phyloP scores from a whole-genome alignment of 2,113 vertebrate genomes.

The Morone chrysops region DNA sequence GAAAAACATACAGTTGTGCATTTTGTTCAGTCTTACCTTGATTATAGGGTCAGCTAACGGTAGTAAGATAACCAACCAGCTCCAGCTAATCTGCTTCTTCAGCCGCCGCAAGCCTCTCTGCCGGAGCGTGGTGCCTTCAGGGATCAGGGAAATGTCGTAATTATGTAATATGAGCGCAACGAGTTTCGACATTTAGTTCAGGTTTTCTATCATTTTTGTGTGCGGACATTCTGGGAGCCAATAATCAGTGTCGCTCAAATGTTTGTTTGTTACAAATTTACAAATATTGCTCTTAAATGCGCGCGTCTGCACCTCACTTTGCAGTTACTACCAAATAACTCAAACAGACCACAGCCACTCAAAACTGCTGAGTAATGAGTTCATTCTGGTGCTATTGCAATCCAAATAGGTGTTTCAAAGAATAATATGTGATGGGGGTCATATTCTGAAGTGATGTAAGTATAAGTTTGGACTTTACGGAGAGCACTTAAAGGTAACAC shows the following conservation, averaged over 20 bases:
- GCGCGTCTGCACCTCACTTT: background rate
- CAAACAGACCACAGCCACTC: background rate
- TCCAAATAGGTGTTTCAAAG: background rate
- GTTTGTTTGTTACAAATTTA: background rate
- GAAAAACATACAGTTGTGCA: too few species aligned
- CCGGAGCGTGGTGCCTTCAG: constrained; percentile 8
- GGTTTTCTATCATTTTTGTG: too few species aligned
- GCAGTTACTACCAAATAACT: background rate
- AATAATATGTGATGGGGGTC: background rate
- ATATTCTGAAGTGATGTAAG: fast-evolving
- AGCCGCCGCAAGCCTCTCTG: background rate
- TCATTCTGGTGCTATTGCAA: background rate
- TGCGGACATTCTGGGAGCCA: too few species aligned
- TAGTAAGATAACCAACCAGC: too few species aligned
- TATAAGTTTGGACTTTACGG: background rate
- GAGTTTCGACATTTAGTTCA: background rate
- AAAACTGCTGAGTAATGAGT: background rate
- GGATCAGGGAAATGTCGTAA: background rate
- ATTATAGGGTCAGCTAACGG: background rate
- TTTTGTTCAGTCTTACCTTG: constrained; percentile 39
- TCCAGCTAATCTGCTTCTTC: constrained; percentile 37
- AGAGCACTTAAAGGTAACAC: constrained; percentile 24
- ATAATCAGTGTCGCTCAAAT: background rate
- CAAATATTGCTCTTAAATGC: background rate
- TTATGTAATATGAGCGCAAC: fast-evolving